These are phyloP conservation scores for Phortica variegata DNA, from an alignment of 1,140 invertebrate genomes.

Conservation along the genomic window DNA sequence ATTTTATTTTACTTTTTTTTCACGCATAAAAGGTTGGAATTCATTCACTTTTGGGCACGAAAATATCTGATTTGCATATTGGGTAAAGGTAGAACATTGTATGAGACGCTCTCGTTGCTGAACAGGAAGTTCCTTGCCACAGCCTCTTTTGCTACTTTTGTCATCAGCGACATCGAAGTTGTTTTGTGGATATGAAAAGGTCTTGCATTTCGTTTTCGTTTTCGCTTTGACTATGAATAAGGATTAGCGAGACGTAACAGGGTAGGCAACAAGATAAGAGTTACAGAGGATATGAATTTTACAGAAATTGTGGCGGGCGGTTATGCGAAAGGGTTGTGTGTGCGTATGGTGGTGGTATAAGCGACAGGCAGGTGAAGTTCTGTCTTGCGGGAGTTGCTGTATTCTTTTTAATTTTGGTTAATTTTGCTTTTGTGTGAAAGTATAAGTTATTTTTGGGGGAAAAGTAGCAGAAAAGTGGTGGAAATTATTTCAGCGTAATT, in stretches of 20 bases:
- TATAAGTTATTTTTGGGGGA: conserved; percentile 47
- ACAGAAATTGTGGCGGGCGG: too few relatives aligned
- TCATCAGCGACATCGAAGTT: too few relatives aligned
- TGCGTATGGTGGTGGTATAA: conserved; percentile 4
- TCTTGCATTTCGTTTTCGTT: conserved; percentile 21
- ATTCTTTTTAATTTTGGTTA: conserved; percentile 50
- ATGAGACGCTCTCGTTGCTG: conserved; percentile 8
- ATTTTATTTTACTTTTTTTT: conserved; percentile 19
- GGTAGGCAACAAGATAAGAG: conserved; percentile 49
- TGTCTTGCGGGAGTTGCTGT: conserved; percentile 30
- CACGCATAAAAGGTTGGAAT: conserved; percentile 14
- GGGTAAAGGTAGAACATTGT: background rate
- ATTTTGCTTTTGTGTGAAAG: conserved; percentile 43
- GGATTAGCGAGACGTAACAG: conserved; percentile 26
- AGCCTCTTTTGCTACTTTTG: too few relatives aligned
- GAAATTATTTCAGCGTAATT: conserved; percentile 34
- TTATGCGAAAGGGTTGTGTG: conserved; percentile 24
- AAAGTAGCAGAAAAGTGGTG: conserved; percentile 42
- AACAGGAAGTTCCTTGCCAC: conserved; percentile 30
- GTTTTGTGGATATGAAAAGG: too few relatives aligned
- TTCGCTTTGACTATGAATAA: conserved; percentile 19
- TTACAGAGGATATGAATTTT: background rate
- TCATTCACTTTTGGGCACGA: conserved; percentile 32
- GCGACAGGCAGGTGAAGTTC: conserved; percentile 1
- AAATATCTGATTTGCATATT: conserved; percentile 51